A percentile compares a stretch with the other conserved stretches of the same genome.
Evolutionary conservation across 2,888 invertebrate species (phyloP).

Genomic region (Mactromeris polynyma): DNA sequence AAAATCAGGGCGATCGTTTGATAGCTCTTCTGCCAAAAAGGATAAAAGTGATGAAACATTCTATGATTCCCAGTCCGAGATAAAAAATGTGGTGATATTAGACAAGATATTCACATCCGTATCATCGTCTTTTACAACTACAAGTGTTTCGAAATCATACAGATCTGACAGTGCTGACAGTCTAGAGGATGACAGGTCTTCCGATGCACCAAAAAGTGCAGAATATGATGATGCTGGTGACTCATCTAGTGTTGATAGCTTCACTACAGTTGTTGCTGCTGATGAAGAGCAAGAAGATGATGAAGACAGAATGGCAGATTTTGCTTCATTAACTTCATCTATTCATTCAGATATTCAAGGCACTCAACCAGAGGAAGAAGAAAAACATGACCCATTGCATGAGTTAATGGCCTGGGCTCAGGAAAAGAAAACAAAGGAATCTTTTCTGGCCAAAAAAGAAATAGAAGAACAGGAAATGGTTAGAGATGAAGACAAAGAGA

Average conservation of each 20-base stretch:
- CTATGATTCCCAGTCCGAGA: slow-evolving; percentile 40
- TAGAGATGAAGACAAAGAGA: slow-evolving; percentile 46
- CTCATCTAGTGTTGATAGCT: slow-evolving; percentile 86
- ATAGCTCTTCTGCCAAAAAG: slow-evolving; percentile 2
- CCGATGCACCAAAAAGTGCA: slow-evolving; percentile 37
- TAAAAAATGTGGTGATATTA: slow-evolving; percentile 32
- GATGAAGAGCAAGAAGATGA: slow-evolving; percentile 88
- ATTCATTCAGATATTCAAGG: slow-evolving; percentile 87
- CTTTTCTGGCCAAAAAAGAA: slow-evolving; percentile 56
- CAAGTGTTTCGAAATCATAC: slow-evolving; percentile 27
- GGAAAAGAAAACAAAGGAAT: slow-evolving; percentile 69
- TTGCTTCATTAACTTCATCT: slow-evolving; percentile 88
- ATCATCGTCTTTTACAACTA: slow-evolving; percentile 39
- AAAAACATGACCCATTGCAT: slow-evolving; percentile 62
- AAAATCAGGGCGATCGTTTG: slow-evolving; percentile 58
- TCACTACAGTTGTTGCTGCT: slow-evolving; percentile 86
- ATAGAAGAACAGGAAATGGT: slow-evolving; percentile 57
- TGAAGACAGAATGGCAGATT: slow-evolving; percentile 90
- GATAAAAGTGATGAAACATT: slow-evolving; percentile 36
- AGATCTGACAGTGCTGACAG: slow-evolving; percentile 48
- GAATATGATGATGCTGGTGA: slow-evolving; percentile 83
- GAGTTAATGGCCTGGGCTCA: slow-evolving; percentile 74
- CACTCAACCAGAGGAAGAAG: slow-evolving; percentile 66
- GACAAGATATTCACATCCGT: slow-evolving; percentile 40
- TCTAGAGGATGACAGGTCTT: slow-evolving; percentile 27